Percentiles rank a stretch among this genome's conserved stretches.
Conservation (phyloP, 1,140 invertebrate species). For the Pantala flavescens region DNA sequence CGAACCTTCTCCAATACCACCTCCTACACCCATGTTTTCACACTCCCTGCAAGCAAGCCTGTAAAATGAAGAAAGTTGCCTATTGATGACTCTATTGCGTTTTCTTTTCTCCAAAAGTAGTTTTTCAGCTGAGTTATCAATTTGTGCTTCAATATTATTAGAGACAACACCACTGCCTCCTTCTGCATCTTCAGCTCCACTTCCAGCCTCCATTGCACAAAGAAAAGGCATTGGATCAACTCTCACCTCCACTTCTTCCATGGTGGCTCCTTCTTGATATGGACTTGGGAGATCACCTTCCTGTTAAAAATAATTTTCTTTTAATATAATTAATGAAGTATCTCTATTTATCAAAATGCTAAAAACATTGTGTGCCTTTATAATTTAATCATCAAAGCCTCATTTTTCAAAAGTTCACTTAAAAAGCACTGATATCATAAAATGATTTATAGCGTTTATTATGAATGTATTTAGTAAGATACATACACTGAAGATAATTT, state of each 20-base stretch:
- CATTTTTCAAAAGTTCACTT: too few species aligned
- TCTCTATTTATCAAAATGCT: too few species aligned
- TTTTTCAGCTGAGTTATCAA: neutral
- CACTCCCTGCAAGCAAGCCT: constrained; percentile 9
- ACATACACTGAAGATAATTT: too few species aligned
- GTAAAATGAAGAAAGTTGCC: constrained; percentile 11
- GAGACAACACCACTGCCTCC: neutral
- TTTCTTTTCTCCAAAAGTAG: neutral
- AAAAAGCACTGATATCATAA: too few species aligned
- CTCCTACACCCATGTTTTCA: neutral
- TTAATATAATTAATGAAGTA: too few species aligned
- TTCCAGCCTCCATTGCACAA: constrained; percentile 33
- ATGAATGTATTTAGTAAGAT: too few species aligned
- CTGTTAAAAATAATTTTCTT: neutral
- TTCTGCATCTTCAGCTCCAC: constrained; percentile 19
- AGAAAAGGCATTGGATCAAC: constrained; percentile 49
- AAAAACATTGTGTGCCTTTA: too few species aligned
- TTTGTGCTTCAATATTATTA: neutral
- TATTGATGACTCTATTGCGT: constrained; percentile 7
- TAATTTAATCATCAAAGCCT: too few species aligned
- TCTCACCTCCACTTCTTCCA: constrained; percentile 44
- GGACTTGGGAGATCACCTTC: neutral
- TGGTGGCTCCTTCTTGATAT: neutral
- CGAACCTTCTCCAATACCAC: neutral
- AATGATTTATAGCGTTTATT: too few species aligned